phyloP scores from a whole-genome alignment of 23 tunicate species.

The Botrylloides violaceus region DNA sequence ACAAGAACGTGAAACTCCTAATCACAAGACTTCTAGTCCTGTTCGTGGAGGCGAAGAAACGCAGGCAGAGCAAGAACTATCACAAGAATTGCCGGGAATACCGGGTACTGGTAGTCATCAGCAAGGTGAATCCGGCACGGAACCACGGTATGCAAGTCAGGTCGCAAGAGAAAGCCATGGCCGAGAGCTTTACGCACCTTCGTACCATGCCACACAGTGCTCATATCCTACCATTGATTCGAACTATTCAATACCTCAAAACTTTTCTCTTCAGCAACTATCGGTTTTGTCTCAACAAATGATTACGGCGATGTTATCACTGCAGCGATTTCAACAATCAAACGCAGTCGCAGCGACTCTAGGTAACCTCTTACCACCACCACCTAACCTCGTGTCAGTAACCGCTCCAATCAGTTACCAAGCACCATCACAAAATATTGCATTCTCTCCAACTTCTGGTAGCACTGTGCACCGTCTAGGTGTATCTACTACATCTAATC shows the following conservation, averaged over 20 bases:
- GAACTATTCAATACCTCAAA: neutral
- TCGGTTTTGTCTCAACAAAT: slow-evolving; percentile 17
- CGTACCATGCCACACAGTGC: neutral
- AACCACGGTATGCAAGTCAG: too few species aligned
- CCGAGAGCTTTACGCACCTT: too few species aligned
- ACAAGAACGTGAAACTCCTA: too few species aligned
- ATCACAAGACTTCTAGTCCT: too few species aligned
- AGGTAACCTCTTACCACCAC: slow-evolving; percentile 28
- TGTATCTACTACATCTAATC: neutral
- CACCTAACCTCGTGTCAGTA: neutral
- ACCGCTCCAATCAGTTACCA: neutral
- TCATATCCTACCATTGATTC: neutral
- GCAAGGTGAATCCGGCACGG: too few species aligned
- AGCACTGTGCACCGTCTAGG: neutral
- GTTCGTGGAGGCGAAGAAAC: too few species aligned
- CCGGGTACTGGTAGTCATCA: too few species aligned
- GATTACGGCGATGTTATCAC: slow-evolving; percentile 21
- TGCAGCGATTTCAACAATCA: slow-evolving; percentile 5
- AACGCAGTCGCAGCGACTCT: neutral
- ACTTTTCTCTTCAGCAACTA: slow-evolving; percentile 4
- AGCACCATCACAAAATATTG: neutral
- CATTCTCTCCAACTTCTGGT: slow-evolving; percentile 18
- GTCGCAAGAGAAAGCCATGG: too few species aligned
- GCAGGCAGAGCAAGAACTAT: too few species aligned
- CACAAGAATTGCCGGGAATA: too few species aligned